Evolutionary conservation across 2,888 invertebrate species (phyloP).

Genomic region (Diogma glabrata): DNA sequence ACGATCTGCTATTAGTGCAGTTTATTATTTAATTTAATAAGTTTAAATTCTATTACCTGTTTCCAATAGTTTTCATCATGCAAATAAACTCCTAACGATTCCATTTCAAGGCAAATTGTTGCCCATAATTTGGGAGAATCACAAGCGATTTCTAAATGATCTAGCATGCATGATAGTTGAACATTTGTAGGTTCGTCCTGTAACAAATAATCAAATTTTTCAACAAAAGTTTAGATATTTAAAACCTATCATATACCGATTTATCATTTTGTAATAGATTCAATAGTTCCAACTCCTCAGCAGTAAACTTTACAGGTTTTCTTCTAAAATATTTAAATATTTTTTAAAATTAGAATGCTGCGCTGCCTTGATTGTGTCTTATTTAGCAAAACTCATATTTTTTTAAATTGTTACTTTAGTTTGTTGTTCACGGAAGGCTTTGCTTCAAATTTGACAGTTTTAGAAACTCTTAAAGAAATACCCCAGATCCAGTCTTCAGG

Average conservation of each 20-base stretch:
- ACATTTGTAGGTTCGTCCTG: conserved; percentile 9
- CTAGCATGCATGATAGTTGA: conserved; percentile 17
- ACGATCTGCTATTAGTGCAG: too few relatives aligned
- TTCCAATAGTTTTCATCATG: conserved; percentile 15
- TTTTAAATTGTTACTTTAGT: too few relatives aligned
- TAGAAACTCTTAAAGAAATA: too few relatives aligned
- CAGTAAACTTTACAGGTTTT: conserved; percentile 10
- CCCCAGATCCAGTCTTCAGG: too few relatives aligned
- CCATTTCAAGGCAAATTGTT: conserved; percentile 15
- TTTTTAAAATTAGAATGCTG: too few relatives aligned
- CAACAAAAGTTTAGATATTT: background rate
- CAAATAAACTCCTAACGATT: conserved; percentile 11
- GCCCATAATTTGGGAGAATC: conserved; percentile 16
- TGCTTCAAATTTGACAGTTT: too few relatives aligned
- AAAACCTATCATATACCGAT: background rate
- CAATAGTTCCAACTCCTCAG: conserved; percentile 16
- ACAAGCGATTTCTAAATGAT: conserved; percentile 17
- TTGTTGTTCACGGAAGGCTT: too few relatives aligned
- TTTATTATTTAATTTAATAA: background rate
- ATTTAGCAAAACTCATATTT: too few relatives aligned
- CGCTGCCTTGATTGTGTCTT: too few relatives aligned
- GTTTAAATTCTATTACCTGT: conserved; percentile 13
- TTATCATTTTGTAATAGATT: conserved; percentile 15
- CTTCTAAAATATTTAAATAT: too few relatives aligned
- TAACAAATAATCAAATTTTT: background rate